Evolutionary conservation across 2,888 invertebrate species (phyloP), one percentile per base, ranked within the genome.

Genomic region (Melolontha melolontha): DNA sequence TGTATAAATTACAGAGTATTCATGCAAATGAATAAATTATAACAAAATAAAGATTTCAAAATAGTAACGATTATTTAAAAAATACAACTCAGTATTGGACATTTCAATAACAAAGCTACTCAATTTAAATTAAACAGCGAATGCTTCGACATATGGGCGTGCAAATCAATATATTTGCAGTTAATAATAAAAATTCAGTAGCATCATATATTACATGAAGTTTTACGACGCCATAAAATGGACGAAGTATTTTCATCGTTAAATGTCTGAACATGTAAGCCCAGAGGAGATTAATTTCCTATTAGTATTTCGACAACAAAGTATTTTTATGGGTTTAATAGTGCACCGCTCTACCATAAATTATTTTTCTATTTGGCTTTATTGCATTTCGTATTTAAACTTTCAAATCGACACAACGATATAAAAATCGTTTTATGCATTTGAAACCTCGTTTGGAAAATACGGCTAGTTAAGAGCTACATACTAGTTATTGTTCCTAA

Each of bases 101-200:
- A n/a, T n/a, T n/a, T n/a, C n/a, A n/a, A n/a, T n/a, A n/a, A n/a
- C n/a, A n/a, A n/a, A n/a, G 29, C 5, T 29, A 29, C 6, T 6
- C 29, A 6, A 29, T 29, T 5, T 5, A 29, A 29, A 29, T 29
- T 29, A 16, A 47, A 16, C 11, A 47, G 47, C 47, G n/a, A 22
- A 6, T 34, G 2, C 34, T 34, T 34, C 34, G 5, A 6, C 47
- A 47, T 8, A 14, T 17, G 16, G 47, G 47, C 10, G 47, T 16
- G 12, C 14, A 7, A 50, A 50, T 50, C 50, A 27, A 50, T 50
- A 50, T 11, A 27, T 17, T 22, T 22, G 50, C 50, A 50, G 50
- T 50, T 50, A 50, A 50, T 50, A 50, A 50, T 50, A 50, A 50
- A 50, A 50, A 50, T 50, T 50, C 50, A 27, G 22, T 27, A 50